Evolutionary conservation across 2,113 vertebrate genomes (phyloP).

Genomic region (Eidolon helvum): DNA sequence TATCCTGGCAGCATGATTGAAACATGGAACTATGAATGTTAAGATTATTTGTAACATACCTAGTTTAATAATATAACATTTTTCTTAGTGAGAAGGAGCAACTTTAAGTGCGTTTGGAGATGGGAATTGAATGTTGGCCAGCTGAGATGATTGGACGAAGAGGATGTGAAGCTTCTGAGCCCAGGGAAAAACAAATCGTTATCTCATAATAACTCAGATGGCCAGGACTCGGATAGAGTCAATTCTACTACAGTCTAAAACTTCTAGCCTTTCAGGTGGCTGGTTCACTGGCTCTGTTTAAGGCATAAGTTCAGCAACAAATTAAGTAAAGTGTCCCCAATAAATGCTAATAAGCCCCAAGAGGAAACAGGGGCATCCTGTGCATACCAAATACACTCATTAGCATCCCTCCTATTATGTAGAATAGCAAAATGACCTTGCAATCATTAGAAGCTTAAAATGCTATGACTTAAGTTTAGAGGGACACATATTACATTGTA

Average conservation of each 20-base stretch:
- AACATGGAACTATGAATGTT: background rate
- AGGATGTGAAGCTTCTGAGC: background rate
- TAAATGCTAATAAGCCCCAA: constrained; percentile 80
- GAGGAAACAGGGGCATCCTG: constrained; percentile 73
- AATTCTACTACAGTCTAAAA: constrained; percentile 8
- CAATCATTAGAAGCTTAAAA: constrained; percentile 80
- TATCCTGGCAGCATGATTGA: background rate
- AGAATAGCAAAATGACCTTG: constrained; percentile 80
- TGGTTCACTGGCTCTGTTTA: constrained; percentile 67
- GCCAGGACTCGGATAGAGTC: constrained; percentile 25
- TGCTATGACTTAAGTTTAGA: constrained; percentile 84
- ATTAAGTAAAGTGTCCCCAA: constrained; percentile 81
- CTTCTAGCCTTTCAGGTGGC: constrained; percentile 60
- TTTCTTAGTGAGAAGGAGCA: background rate
- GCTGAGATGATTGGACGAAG: background rate
- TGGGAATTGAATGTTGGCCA: background rate
- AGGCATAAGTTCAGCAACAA: constrained; percentile 73
- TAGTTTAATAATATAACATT: background rate
- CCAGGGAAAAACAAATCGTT: constrained; percentile 40
- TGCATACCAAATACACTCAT: constrained; percentile 83
- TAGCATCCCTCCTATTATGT: constrained; percentile 77
- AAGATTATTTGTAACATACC: background rate
- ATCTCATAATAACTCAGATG: constrained; percentile 2
- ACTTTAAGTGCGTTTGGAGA: background rate
- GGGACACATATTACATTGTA: constrained; percentile 83